Evolutionary conservation across 2,888 invertebrate genomes (phyloP), one percentile per base, ranked within the genome.

Genomic region (Apeira syringaria): DNA sequence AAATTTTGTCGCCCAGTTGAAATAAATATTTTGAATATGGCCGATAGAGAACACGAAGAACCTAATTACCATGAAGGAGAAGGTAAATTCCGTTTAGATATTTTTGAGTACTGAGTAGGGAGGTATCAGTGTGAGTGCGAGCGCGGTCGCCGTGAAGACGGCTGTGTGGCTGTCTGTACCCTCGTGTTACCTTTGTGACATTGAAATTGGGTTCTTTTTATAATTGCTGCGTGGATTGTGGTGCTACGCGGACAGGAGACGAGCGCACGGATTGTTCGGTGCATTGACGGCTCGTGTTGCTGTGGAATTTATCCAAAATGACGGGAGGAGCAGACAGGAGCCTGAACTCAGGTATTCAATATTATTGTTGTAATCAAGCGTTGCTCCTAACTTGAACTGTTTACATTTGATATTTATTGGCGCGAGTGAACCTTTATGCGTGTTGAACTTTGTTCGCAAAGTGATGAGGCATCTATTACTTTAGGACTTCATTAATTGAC

Each of bases 171-270:
- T 63, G 68, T 68, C 70, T 61, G 57, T 69, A 71, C 79, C 86
- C 85, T 86, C 88, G 85, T 86, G 87, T 81, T 80, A 68, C 80
- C 65, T 76, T 79, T 80, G 83, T 87, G 88, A 88, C 88, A 88
- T 88, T 88, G 88, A 86, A 87, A 79, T 77, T 81, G 81, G 84
- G 84, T 84, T 87, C 86, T 88, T 88, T 87, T 88, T 87, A 84
- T 86, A 87, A 80, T 86, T 86, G 83, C 85, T 88, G 87, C 82
- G 78, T 86, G 86, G 84, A 86, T 81, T 76, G 68, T 80, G 80
- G 78, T 82, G 86, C 79, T 78, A 79, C 71, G 66, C 66, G 64
- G 73, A 73, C 74, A 80, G 78, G 74, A 74, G 61, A 66, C 63
- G 61, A 80, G 75, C 69, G 76, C 57, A 68, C 66, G 63, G 63